Evolutionary conservation across 2,797 vertebrate genomes (phyloP).

Genomic region (Gymnocypris eckloni): DNA sequence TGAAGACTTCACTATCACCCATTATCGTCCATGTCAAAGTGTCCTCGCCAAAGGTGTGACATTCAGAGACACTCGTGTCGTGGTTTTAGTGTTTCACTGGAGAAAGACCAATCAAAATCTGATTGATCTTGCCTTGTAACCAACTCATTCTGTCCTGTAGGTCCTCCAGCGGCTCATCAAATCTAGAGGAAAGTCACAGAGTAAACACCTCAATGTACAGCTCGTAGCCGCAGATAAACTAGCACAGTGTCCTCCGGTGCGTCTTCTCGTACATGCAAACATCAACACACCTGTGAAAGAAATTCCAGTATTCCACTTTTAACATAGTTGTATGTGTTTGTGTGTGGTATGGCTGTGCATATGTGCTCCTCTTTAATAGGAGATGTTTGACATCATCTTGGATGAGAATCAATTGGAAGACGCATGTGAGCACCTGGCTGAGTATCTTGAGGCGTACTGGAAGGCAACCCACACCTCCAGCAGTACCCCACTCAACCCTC

Average conservation of each 20-base stretch:
- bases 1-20: slow-evolving; percentile 96
- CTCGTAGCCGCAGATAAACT: slow-evolving; percentile 97
- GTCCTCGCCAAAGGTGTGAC: slow-evolving; percentile 92
- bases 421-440: slow-evolving; percentile 94
- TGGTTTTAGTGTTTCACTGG: slow-evolving; percentile 3
- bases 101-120: background rate
- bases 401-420: slow-evolving; percentile 98
- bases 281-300: background rate
- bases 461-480: slow-evolving; percentile 92
- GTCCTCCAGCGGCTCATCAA: slow-evolving; percentile 96
- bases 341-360: slow-evolving; percentile 26
- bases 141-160: slow-evolving; percentile 68
- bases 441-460: slow-evolving; percentile 98
- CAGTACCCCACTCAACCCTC: slow-evolving; percentile 90
- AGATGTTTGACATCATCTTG: slow-evolving; percentile 99
- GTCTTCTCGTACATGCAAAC: slow-evolving; percentile 63
- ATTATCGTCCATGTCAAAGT: slow-evolving; percentile 98
- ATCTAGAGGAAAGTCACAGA: slow-evolving; percentile 97
- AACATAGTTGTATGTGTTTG: background rate
- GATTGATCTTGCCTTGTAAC: slow-evolving; percentile 10
- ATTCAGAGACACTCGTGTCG: background rate
- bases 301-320: background rate
- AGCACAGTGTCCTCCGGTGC: slow-evolving; percentile 95
- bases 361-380: slow-evolving; percentile 74
- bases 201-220: slow-evolving; percentile 98